Base-by-base conservation (phyloP, 2,113 vertebrate species). In the Passer montanus region DNA sequence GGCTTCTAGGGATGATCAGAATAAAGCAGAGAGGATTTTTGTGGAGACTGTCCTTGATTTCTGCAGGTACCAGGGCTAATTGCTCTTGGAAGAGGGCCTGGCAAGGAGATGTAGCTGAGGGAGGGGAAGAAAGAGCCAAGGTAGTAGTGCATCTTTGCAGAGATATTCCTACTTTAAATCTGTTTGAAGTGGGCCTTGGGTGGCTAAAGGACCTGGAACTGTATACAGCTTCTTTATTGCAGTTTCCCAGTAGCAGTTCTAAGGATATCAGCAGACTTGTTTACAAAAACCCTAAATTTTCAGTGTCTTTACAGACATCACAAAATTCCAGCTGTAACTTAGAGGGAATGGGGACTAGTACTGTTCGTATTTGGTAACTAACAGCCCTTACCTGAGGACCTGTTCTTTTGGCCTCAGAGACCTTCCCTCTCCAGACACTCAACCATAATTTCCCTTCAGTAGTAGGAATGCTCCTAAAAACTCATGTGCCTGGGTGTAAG, bases 401-500 rank as follows among this genome's bases (percentile, higher is more conserved):
- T 49, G 20, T 30, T 80, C 18, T 55, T 88, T 43, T 80, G 50
- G 10, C 30, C 35, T 83, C 35, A 43, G 62, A 85, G 59, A 76
- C 28, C 27, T 49, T 85, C 53, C 26, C 4, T 64, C 37, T 90
- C 46, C 50, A 66, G 50, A 87, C 23, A 43, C 8, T 69, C 24
- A 18, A 17, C 19, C 26, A 23, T 18, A 11, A 58, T 53, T 93
- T 83, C 47, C 35, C 41, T 75, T 73, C 49, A 28, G 53, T 19
- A 10, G 43, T 8, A 53, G 59, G 23, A 84, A 30, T 50, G 24
- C 22, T 86, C 13, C 44, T 5, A 1, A 33, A 90, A 37, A 60
- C 24, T 81, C 35, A 12, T 0, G 0, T 46, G 33, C 27, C 37
- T 76, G 22, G 21, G 50, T 0, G 0, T 62, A 64, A 80, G 23